phyloP scores from a whole-genome alignment of 2,888 invertebrate species.

The Choristoneura rosaceana region DNA sequence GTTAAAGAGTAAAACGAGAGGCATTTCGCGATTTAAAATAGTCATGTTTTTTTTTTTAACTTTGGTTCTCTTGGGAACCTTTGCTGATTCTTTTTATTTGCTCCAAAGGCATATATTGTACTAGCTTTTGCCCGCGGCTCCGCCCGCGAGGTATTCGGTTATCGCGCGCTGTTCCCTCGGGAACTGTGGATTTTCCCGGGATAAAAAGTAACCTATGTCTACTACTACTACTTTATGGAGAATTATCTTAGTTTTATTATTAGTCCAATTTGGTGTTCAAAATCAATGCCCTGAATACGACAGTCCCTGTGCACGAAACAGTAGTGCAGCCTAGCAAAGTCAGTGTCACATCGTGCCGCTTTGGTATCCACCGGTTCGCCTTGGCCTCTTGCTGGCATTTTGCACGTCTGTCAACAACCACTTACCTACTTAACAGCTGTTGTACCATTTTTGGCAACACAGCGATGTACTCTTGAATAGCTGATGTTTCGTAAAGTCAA shows the following conservation, averaged over 20 bases:
- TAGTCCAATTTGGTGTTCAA: no score
- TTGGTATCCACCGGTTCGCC: conserved; percentile 11
- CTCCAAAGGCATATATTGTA: not conserved
- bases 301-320: not conserved
- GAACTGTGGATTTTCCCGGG: no score
- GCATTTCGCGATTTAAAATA: not conserved
- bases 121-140: no score
- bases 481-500: not conserved
- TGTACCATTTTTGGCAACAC: conserved; percentile 15
- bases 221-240: no score
- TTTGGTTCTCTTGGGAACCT: not conserved
- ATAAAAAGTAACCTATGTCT: no score
- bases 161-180: no score
- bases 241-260: no score
- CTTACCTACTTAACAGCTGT: not conserved
- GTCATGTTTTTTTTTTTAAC: not conserved
- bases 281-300: not conserved
- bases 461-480: not conserved
- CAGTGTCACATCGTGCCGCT: not conserved
- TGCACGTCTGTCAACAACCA: not conserved
- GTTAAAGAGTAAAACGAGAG: conserved; percentile 21
- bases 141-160: no score
- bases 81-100: not conserved
- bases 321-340: not conserved
- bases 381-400: conserved; percentile 23